Conservation (phyloP, 2,888 invertebrate species). For the Cryptus armator region DNA sequence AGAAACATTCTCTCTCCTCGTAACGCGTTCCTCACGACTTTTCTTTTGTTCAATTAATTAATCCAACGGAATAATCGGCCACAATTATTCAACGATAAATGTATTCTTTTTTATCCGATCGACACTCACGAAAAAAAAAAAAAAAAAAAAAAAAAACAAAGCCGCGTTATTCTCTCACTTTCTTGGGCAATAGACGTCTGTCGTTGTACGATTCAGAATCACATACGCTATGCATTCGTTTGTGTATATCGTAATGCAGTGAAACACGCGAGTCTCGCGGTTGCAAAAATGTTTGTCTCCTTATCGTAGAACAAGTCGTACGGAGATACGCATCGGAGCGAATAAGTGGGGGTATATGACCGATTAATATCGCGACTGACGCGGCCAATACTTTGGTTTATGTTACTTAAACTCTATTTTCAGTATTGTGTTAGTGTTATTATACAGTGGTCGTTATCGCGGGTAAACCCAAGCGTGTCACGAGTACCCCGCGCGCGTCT, state of each 20-base stretch:
- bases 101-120: background rate
- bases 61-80: background rate
- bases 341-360: background rate
- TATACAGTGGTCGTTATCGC: constrained; percentile 15
- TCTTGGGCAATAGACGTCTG: background rate
- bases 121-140: background rate
- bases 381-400: background rate
- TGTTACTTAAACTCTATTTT: constrained; percentile 15
- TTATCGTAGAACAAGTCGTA: constrained; percentile 22
- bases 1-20: constrained; percentile 17
- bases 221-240: background rate
- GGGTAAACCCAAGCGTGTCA: constrained; percentile 17
- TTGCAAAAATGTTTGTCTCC: constrained; percentile 31
- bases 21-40: constrained; percentile 10
- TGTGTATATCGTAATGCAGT: constrained; percentile 12
- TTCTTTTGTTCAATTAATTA: constrained; percentile 10
- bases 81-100: background rate
- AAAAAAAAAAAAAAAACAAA: background rate
- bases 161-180: background rate
- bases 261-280: background rate
- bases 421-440: background rate
- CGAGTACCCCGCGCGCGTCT: background rate
- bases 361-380: background rate
- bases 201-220: constrained; percentile 11
- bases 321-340: background rate